A percentile compares a stretch with the other conserved stretches of the same genome.
phyloP scores from a whole-genome alignment of 2,113 vertebrate genomes.

The Alectura lathami region DNA sequence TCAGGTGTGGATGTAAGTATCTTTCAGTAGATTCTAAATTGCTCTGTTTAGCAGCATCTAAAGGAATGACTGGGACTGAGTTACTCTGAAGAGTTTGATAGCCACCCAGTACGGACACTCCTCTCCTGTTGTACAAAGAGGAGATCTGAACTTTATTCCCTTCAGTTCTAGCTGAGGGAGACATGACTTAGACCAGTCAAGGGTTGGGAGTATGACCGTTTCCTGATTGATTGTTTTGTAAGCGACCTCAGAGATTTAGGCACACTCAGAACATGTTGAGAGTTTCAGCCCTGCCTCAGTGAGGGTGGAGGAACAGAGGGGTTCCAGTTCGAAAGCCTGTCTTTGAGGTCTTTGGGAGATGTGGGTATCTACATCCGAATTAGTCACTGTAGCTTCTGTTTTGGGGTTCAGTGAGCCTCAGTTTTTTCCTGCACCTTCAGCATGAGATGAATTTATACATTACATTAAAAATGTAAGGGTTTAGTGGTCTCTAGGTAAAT shows the following conservation, averaged over 20 bases:
- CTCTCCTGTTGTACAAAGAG: background rate
- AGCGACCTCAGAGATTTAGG: background rate
- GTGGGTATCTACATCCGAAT: background rate
- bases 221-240: background rate
- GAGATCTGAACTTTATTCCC: background rate
- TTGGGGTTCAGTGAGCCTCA: background rate
- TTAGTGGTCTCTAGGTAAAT: background rate
- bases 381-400: background rate
- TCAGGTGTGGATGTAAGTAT: background rate
- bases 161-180: background rate
- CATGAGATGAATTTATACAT: background rate
- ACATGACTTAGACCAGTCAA: background rate
- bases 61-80: background rate
- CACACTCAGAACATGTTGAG: background rate
- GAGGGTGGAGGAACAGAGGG: background rate
- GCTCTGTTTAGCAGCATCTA: background rate
- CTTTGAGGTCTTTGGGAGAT: background rate
- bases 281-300: background rate
- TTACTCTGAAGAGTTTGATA: background rate
- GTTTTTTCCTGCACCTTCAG: background rate
- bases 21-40: background rate
- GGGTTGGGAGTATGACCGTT: background rate
- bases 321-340: background rate
- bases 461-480: background rate
- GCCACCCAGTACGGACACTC: background rate